Conservation (phyloP, 2,113 vertebrate genomes). For the Vulpes vulpes region DNA sequence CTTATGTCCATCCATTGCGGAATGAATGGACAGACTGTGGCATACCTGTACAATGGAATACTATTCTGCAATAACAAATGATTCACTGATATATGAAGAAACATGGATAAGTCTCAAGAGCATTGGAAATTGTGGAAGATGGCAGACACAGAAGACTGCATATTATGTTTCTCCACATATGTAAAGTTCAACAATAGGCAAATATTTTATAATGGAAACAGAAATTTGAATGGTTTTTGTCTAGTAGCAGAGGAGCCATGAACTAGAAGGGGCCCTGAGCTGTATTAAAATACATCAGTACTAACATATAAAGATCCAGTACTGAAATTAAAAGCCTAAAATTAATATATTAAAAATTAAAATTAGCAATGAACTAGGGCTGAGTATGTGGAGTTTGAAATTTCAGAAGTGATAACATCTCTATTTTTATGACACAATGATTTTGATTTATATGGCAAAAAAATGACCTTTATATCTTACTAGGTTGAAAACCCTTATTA, state of each 20-base stretch:
- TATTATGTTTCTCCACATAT: neutral
- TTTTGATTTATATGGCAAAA: neutral
- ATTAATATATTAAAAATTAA: neutral
- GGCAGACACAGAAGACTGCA: neutral
- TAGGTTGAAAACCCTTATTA: neutral
- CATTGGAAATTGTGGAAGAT: neutral
- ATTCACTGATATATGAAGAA: neutral
- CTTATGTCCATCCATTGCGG: neutral
- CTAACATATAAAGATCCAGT: neutral
- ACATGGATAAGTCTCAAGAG: neutral
- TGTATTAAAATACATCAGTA: neutral
- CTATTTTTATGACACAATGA: neutral
- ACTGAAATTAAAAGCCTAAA: neutral
- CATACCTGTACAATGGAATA: neutral
- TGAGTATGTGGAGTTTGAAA: neutral
- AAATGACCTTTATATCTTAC: neutral
- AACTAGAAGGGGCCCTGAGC: neutral
- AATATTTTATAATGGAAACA: neutral
- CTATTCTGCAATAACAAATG: neutral
- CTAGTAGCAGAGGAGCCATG: neutral
- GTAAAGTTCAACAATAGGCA: neutral
- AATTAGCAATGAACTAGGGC: neutral
- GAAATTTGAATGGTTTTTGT: neutral
- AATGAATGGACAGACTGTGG: neutral
- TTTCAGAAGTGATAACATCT: neutral